Conservation (phyloP, 2,888 invertebrate species). For the Apodemia mormo region DNA sequence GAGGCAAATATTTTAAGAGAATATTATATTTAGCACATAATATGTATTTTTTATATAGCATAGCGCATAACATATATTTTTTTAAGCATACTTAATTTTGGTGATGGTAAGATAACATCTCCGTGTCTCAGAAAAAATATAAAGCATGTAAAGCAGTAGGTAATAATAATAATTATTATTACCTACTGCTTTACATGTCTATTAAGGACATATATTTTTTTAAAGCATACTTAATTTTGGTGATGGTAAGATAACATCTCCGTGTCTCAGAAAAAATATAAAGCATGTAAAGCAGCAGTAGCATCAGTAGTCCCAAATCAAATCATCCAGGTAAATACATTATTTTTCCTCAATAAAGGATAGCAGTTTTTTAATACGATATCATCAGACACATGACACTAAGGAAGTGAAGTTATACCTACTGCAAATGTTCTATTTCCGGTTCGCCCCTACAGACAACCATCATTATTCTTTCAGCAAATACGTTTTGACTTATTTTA, state of each 20-base stretch:
- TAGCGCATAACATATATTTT: no score
- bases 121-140: no score
- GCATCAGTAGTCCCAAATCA: background rate
- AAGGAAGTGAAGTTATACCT: slow-evolving; percentile 62
- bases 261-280: no score
- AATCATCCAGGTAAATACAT: background rate
- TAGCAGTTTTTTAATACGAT: slow-evolving; percentile 32
- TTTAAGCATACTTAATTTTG: no score
- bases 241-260: no score
- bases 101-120: no score
- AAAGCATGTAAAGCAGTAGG: no score
- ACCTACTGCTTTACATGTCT: no score
- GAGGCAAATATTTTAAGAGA: background rate
- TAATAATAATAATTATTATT: no score
- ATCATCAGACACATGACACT: slow-evolving; percentile 52
- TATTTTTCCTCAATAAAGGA: slow-evolving; percentile 21
- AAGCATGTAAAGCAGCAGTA: background rate
- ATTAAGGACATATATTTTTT: no score
- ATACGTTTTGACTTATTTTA: slow-evolving; percentile 75
- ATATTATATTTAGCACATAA: slow-evolving; percentile 6
- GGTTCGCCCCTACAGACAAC: slow-evolving; percentile 56
- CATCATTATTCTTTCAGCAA: slow-evolving; percentile 77
- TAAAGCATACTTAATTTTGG: no score
- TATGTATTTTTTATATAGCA: background rate
- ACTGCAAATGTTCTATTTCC: slow-evolving; percentile 69